These are phyloP conservation scores for Coracias cyanogaster DNA, from an alignment of 2,797 vertebrate species.

Conservation along the genomic window DNA sequence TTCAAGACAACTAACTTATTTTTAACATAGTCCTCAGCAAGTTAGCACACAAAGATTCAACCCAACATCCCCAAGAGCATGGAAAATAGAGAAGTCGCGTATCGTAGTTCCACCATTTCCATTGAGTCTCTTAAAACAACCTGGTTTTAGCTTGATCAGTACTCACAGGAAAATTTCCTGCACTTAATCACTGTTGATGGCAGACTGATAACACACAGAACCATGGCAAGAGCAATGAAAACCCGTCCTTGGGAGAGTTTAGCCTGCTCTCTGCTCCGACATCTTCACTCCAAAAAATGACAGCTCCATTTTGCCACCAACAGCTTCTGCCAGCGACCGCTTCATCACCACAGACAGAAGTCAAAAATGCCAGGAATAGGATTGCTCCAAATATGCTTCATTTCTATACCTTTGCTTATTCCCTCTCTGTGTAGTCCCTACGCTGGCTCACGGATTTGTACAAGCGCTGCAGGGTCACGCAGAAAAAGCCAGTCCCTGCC, in stretches of 20 bases:
- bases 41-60: not conserved
- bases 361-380: accelerated
- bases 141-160: not conserved
- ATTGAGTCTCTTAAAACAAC: not conserved
- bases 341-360: too few relatives aligned
- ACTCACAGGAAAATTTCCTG: slow-evolving; percentile 18
- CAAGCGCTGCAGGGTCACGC: not conserved
- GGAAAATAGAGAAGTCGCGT: not conserved
- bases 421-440: not conserved
- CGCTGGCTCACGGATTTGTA: not conserved
- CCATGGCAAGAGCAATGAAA: not conserved
- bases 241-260: not conserved
- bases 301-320: not conserved
- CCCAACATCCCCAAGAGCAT: not conserved
- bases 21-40: not conserved
- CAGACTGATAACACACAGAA: not conserved
- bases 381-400: not conserved
- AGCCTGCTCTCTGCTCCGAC: not conserved
- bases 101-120: not conserved
- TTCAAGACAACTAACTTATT: slow-evolving; percentile 60
- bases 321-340: not conserved
- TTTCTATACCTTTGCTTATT: accelerated
- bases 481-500: not conserved
- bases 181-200: slow-evolving; percentile 36
- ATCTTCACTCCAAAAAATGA: not conserved